phyloP scores from a whole-genome alignment of 1,140 invertebrate genomes.

The Lasioglossum baleicum region DNA sequence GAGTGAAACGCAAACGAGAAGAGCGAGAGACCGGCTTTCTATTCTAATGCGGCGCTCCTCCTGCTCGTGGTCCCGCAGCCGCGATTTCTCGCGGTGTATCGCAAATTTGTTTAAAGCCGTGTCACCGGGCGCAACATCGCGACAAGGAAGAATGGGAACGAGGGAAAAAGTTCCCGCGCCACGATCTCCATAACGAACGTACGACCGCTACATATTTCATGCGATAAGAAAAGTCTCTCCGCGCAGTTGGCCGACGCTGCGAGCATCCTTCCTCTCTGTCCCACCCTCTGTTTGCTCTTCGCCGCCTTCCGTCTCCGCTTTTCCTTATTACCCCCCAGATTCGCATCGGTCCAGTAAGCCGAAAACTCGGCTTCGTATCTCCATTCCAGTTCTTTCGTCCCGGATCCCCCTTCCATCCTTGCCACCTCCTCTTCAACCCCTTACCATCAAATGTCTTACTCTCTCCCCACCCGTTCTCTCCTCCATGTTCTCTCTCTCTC shows the following conservation, averaged over 20 bases:
- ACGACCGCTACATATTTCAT: conserved; percentile 7
- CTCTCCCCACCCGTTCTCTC: not conserved
- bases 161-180: not conserved
- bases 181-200: conserved; percentile 26
- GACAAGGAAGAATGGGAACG: not conserved
- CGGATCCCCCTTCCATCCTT: not conserved
- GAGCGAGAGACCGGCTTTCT: not conserved
- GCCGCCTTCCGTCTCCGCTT: not conserved
- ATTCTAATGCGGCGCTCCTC: not conserved
- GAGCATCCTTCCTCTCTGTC: not conserved
- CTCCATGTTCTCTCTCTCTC: not conserved
- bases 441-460: too few species aligned
- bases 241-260: conserved; percentile 2
- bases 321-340: conserved; percentile 28
- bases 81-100: not conserved
- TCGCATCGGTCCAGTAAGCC: conserved; percentile 15
- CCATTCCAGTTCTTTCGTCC: conserved; percentile 5
- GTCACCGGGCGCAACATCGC: not conserved
- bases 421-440: not conserved
- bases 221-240: conserved; percentile 32
- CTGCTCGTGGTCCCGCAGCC: too few species aligned
- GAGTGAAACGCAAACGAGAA: not conserved
- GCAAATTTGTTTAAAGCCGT: conserved; percentile 3
- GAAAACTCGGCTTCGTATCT: conserved; percentile 29
- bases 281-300: not conserved